Percentiles rank a stretch among this genome's conserved stretches.
Evolutionary conservation across 2,797 vertebrate species (phyloP).

Genomic region (Cyclura pinguis): DNA sequence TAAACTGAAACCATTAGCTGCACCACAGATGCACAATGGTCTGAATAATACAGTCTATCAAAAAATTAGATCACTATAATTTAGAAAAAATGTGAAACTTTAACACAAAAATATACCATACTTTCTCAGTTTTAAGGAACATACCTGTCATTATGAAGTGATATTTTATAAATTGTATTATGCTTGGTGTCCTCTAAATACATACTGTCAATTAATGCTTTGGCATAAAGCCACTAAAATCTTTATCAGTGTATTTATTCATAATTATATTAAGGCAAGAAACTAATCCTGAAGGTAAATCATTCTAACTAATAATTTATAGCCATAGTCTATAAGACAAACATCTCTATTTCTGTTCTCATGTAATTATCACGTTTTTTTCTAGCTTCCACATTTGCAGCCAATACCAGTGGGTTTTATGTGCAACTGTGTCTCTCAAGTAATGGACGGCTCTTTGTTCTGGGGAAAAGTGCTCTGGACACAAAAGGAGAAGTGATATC

Average conservation of each 20-base stretch:
- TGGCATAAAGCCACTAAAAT: not conserved
- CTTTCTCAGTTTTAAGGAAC: not conserved
- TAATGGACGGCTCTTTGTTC: no score
- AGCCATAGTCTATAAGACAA: not conserved
- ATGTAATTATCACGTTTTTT: no score
- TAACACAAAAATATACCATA: not conserved
- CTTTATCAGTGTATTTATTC: not conserved
- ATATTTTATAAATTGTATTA: not conserved
- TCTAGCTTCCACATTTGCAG: no score
- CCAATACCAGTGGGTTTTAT: no score
- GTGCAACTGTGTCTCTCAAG: no score
- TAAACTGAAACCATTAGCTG: not conserved
- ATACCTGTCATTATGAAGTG: not conserved
- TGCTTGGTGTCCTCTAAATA: not conserved
- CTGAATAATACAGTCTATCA: not conserved
- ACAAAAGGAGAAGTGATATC: no score
- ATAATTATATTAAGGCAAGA: not conserved
- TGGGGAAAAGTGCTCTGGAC: no score
- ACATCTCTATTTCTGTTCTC: no score
- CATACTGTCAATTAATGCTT: no score
- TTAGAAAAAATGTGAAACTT: not conserved
- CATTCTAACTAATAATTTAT: not conserved
- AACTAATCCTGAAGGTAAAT: not conserved
- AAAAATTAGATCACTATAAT: not conserved
- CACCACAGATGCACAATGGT: not conserved